Percentiles rank a stretch among this genome's conserved stretches.
Evolutionary conservation across 2,888 invertebrate species (phyloP).

Genomic region (Drosophila hamatofila): DNA sequence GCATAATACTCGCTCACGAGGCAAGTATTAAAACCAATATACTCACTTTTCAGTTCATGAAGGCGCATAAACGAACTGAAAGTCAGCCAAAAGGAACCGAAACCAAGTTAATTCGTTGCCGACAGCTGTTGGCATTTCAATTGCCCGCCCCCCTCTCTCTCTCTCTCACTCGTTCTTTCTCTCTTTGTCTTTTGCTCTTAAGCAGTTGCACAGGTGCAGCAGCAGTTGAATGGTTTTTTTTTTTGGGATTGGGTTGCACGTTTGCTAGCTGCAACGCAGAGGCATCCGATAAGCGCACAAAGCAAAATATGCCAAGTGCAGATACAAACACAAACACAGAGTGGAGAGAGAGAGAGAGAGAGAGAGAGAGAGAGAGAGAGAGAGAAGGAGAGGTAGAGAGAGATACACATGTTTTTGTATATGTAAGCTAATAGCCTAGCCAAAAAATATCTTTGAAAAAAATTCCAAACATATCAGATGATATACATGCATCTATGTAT

Average conservation of each 20-base stretch:
- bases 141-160: not conserved
- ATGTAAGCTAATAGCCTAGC: conserved; percentile 21
- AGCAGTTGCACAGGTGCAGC: conserved; percentile 65
- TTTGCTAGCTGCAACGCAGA: conserved; percentile 30
- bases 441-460: conserved; percentile 5
- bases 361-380: too few species aligned
- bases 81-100: conserved; percentile 17
- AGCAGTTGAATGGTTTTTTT: conserved; percentile 47
- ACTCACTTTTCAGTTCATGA: not conserved
- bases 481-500: not conserved
- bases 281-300: conserved; percentile 40
- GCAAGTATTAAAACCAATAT: not conserved
- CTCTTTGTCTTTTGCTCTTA: not conserved
- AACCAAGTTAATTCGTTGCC: conserved; percentile 40
- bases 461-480: conserved; percentile 44
- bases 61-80: not conserved
- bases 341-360: too few species aligned
- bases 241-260: conserved; percentile 64
- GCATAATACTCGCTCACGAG: not conserved
- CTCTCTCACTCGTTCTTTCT: not conserved
- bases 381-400: too few species aligned
- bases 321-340: conserved; percentile 8
- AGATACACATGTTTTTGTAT: not conserved
- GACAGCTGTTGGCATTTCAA: conserved; percentile 41
- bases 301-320: conserved; percentile 42